These are phyloP conservation scores for Malthinus flaveolus DNA, from an alignment of 2,888 invertebrate species.

Conservation along the genomic window DNA sequence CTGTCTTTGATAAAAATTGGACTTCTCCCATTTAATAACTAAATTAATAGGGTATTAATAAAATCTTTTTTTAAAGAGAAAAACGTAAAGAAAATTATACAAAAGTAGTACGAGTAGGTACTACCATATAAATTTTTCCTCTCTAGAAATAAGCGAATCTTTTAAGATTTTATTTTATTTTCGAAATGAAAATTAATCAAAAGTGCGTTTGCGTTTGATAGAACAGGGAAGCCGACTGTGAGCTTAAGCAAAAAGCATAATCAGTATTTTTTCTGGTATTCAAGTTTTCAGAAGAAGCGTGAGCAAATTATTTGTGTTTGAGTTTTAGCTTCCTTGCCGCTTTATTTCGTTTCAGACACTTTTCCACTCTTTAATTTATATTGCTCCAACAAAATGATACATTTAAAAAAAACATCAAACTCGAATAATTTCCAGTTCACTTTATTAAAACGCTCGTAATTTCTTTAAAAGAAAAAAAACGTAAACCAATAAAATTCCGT, in stretches of 20 bases:
- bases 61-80: background rate
- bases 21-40: background rate
- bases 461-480: background rate
- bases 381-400: conserved; percentile 17
- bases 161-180: conserved; percentile 1
- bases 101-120: too few relatives aligned
- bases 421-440: background rate
- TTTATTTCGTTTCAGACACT: conserved; percentile 22
- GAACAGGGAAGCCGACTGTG: conserved; percentile 7
- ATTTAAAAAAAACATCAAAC: background rate
- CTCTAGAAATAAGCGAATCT: conserved; percentile 1
- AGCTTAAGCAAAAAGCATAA: conserved; percentile 15
- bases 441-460: background rate
- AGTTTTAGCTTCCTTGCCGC: conserved; percentile 18
- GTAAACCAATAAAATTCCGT: background rate
- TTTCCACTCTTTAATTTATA: conserved; percentile 21
- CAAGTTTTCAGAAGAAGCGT: conserved; percentile 19
- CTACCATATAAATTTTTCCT: background rate
- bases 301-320: conserved; percentile 23
- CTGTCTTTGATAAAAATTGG: background rate
- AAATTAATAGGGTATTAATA: background rate
- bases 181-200: conserved; percentile 6
- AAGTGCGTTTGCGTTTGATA: conserved; percentile 7
- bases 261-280: conserved; percentile 9
- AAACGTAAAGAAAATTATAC: background rate